Conservation (phyloP, 2,797 vertebrate genomes). For the Perodicticus potto region DNA sequence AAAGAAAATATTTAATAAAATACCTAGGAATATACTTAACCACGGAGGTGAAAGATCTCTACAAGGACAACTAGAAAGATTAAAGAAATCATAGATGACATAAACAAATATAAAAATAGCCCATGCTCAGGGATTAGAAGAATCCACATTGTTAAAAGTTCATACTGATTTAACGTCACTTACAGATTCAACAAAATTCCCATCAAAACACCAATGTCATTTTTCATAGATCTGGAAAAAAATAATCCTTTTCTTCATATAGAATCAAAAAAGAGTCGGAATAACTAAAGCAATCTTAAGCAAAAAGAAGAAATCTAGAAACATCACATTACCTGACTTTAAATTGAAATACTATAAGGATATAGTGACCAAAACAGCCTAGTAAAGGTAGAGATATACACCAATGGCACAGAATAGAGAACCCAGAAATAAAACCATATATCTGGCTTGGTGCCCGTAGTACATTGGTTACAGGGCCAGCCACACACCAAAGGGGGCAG, state of each 20-base stretch:
- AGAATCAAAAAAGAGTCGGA: neutral
- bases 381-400: neutral
- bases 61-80: neutral
- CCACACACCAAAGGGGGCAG: too few species aligned
- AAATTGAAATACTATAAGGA: neutral
- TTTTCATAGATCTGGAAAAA: neutral
- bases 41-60: neutral
- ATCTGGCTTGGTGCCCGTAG: too few species aligned
- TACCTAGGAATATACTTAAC: neutral
- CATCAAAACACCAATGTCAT: neutral
- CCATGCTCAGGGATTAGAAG: neutral
- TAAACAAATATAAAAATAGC: neutral
- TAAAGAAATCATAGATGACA: neutral
- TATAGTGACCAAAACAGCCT: neutral
- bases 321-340: neutral
- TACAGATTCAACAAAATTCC: neutral
- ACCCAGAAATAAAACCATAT: neutral
- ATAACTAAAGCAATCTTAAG: neutral
- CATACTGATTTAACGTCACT: neutral
- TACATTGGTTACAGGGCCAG: too few species aligned
- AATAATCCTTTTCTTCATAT: neutral
- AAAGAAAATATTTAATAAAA: neutral
- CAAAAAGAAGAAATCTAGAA: neutral
- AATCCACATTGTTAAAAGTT: neutral
- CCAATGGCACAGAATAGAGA: neutral